A percentile compares a stretch with the other conserved stretches of the same genome.
These are phyloP conservation scores for Leuciscus waleckii DNA, from an alignment of 2,797 vertebrate genomes.

Conservation along the genomic window DNA sequence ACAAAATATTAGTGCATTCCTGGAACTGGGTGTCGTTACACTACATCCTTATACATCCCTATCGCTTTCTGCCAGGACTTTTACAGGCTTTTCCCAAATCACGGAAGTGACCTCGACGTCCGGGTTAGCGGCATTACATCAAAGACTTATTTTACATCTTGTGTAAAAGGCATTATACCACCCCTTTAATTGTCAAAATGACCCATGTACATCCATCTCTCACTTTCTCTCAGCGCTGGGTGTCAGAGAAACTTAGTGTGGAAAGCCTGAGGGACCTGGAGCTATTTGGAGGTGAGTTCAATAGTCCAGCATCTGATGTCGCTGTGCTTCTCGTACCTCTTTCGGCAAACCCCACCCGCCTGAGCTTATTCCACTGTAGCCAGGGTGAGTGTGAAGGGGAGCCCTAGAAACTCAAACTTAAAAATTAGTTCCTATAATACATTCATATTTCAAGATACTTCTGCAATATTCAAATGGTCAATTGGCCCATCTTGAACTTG, in stretches of 20 bases:
- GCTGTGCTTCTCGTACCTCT: constrained; percentile 45
- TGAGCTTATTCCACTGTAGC: constrained; percentile 18
- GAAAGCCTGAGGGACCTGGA: constrained; percentile 98
- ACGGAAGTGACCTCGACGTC: too few species aligned
- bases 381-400: constrained; percentile 46
- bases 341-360: constrained; percentile 16
- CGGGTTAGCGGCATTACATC: too few species aligned
- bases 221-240: constrained; percentile 88
- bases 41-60: too few species aligned
- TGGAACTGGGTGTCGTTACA: too few species aligned
- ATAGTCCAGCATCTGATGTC: neutral
- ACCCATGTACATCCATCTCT: constrained; percentile 42
- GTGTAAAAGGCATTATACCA: too few species aligned
- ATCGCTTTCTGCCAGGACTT: too few species aligned
- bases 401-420: neutral
- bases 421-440: neutral
- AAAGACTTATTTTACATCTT: too few species aligned
- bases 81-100: too few species aligned
- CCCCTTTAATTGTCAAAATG: too few species aligned
- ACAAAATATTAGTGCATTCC: too few species aligned
- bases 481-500: neutral
- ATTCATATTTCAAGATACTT: neutral
- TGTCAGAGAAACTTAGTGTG: constrained; percentile 98
- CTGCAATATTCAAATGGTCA: neutral
- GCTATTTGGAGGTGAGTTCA: constrained; percentile 93